Percentiles rank a stretch among this genome's conserved stretches.
phyloP scores from a whole-genome alignment of 2,113 vertebrate genomes.

The Ctenomys sociabilis region DNA sequence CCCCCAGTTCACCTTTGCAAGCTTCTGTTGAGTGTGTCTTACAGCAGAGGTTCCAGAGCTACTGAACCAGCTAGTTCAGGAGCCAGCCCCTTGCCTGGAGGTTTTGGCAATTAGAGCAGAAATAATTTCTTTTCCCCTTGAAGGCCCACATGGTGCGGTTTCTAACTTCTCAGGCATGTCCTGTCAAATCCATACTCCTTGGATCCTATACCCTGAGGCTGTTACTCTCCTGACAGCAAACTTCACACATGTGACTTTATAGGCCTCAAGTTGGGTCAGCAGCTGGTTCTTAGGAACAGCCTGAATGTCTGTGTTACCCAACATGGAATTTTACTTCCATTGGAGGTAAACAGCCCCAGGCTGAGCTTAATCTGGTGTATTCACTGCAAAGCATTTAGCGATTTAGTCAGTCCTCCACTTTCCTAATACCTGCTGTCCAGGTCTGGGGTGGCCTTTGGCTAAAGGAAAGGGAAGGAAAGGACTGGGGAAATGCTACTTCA shows the following conservation, averaged over 20 bases:
- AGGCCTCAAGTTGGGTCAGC: background rate
- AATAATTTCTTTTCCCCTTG: slow-evolving; percentile 60
- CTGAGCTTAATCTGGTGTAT: background rate
- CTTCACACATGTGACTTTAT: slow-evolving; percentile 29
- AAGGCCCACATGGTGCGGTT: background rate
- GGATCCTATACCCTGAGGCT: slow-evolving; percentile 15
- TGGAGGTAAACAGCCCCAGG: slow-evolving; percentile 15
- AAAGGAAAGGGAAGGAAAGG: background rate
- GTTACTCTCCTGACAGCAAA: slow-evolving; percentile 58
- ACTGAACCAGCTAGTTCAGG: background rate
- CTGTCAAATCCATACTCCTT: slow-evolving; percentile 46
- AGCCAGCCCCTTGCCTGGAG: background rate
- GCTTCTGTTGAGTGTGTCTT: slow-evolving; percentile 11
- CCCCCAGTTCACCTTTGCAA: slow-evolving; percentile 22
- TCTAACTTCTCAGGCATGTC: slow-evolving; percentile 38
- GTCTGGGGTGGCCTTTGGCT: background rate
- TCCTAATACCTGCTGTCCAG: background rate
- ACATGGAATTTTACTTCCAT: slow-evolving; percentile 39
- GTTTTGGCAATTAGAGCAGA: slow-evolving; percentile 56
- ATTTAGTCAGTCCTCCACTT: background rate
- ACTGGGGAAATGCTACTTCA: background rate
- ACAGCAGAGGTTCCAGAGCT: slow-evolving; percentile 1
- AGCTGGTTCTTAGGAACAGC: background rate
- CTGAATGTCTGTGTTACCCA: background rate
- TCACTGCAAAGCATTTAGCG: background rate